Evolutionary conservation across 2,797 vertebrate species (phyloP).

Genomic region (Pseudomugil tenellus): DNA sequence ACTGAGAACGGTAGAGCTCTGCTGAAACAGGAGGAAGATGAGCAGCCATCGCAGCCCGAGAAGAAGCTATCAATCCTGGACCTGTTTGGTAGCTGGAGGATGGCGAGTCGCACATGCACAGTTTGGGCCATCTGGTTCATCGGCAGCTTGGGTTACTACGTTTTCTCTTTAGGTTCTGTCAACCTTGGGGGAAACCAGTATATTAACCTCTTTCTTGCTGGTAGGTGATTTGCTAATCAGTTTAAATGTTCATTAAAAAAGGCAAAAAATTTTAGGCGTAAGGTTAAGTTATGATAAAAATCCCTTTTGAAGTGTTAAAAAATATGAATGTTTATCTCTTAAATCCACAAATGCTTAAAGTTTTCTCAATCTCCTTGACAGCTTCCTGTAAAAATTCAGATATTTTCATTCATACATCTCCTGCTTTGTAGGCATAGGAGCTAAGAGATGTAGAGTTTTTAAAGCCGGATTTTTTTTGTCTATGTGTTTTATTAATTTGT

Average conservation of each 20-base stretch:
- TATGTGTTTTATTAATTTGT: background rate
- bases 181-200: constrained; percentile 91
- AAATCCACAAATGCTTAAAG: no score
- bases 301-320: background rate
- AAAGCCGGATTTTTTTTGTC: background rate
- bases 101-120: constrained; percentile 87
- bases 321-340: background rate
- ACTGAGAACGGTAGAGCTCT: constrained; percentile 39
- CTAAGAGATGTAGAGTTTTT: background rate
- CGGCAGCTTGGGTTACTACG: constrained; percentile 92
- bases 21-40: constrained; percentile 48
- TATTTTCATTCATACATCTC: no score
- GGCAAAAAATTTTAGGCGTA: background rate
- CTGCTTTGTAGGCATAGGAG: no score
- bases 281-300: background rate
- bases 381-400: no score
- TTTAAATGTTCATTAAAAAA: constrained; percentile 9
- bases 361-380: no score
- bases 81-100: constrained; percentile 87
- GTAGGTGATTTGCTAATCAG: constrained; percentile 70
- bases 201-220: constrained; percentile 91
- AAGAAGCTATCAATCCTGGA: constrained; percentile 88
- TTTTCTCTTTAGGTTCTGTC: constrained; percentile 91
- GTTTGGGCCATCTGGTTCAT: constrained; percentile 96
- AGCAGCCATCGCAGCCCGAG: background rate